A percentile compares a stretch with the other conserved stretches of the same genome.
Conservation (phyloP, 37 sponge, comb jelly and placozoan species). For the Beroe ovata region DNA sequence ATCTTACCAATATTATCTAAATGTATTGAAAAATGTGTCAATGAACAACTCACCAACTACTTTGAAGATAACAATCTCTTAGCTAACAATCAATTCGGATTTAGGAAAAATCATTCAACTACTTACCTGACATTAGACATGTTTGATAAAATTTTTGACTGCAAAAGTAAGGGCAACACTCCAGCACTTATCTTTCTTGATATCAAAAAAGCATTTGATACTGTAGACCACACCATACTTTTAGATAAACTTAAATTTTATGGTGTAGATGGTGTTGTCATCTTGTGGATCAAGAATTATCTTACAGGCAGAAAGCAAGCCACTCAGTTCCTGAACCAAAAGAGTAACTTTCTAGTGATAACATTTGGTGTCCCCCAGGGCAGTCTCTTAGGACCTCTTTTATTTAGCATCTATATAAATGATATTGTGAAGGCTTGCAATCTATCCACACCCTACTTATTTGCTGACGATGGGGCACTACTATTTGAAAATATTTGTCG, state of each 20-base stretch:
- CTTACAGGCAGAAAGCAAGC: too few species aligned
- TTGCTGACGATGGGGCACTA: not conserved
- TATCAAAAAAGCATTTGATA: slow-evolving; percentile 3
- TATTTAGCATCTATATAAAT: not conserved
- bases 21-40: not conserved
- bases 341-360: too few species aligned
- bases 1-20: not conserved
- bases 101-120: slow-evolving; percentile 16
- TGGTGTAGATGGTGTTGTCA: not conserved
- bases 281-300: too few species aligned
- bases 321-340: too few species aligned
- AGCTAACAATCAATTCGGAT: not conserved
- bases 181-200: not conserved
- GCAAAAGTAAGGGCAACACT: not conserved
- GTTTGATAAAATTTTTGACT: not conserved
- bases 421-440: not conserved
- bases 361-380: too few species aligned
- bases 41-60: not conserved
- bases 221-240: not conserved
- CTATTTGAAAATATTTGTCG: not conserved
- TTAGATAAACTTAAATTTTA: slow-evolving; percentile 1
- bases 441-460: not conserved
- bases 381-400: too few species aligned
- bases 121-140: not conserved
- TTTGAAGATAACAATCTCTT: not conserved